A percentile compares a stretch with the other conserved stretches of the same genome.
Evolutionary conservation across 2,888 invertebrate species (phyloP).

Genomic region (Uropetala carovei): DNA sequence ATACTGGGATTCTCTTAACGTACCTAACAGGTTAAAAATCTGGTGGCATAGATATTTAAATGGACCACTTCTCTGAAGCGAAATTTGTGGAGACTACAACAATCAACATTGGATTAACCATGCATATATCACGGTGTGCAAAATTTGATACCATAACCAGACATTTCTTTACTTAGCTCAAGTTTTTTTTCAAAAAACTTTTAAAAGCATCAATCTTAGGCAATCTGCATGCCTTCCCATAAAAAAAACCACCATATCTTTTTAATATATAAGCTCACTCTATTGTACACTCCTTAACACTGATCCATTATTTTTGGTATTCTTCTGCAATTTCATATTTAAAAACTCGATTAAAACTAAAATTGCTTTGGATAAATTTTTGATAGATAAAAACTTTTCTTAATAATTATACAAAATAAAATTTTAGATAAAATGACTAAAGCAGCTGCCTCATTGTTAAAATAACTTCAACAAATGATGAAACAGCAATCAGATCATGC

Average conservation of each 20-base stretch:
- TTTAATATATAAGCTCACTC: too few relatives aligned
- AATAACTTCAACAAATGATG: neutral
- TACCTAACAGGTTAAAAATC: slow-evolving; percentile 31
- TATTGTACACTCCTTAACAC: slow-evolving; percentile 26
- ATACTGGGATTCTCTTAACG: slow-evolving; percentile 44
- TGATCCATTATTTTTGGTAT: slow-evolving; percentile 36
- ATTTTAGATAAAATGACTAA: slow-evolving; percentile 33
- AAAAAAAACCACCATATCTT: neutral
- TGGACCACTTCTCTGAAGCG: slow-evolving; percentile 53
- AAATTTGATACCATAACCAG: slow-evolving; percentile 34
- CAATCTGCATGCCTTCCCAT: neutral
- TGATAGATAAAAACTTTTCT: slow-evolving; percentile 10
- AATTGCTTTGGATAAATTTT: slow-evolving; percentile 44
- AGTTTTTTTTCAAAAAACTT: neutral
- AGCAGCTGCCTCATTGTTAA: slow-evolving; percentile 46
- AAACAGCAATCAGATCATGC: slow-evolving; percentile 4
- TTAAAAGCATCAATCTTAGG: neutral
- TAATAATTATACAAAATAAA: slow-evolving; percentile 11
- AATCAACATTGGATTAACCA: neutral
- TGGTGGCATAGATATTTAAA: neutral
- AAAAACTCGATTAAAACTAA: slow-evolving; percentile 27
- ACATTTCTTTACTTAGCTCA: neutral
- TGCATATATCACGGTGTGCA: neutral
- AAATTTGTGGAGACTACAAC: neutral
- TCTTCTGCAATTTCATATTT: neutral